phyloP scores from a whole-genome alignment of 1,140 invertebrate genomes.

The Triops longicaudatus region DNA sequence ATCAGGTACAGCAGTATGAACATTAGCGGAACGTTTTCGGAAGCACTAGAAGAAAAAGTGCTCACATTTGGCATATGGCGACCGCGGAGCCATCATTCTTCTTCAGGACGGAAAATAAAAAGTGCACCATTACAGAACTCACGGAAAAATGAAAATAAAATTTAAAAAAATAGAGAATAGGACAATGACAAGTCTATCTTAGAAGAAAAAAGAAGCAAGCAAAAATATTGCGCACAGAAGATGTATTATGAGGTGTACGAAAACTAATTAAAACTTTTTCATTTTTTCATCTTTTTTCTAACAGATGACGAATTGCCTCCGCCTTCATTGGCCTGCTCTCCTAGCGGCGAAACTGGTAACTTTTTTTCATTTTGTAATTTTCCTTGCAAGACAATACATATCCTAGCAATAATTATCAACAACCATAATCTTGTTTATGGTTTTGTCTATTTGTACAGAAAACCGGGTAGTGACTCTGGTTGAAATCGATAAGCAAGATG shows the following conservation, averaged over 20 bases:
- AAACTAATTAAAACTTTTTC: not conserved
- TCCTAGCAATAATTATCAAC: too few species aligned
- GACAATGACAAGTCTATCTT: not conserved
- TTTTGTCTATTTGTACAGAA: not conserved
- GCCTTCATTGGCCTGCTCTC: not conserved
- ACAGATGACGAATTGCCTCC: not conserved
- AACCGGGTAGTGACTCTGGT: constrained; percentile 10
- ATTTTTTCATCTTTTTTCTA: not conserved
- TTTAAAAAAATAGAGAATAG: not conserved
- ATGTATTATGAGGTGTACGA: not conserved
- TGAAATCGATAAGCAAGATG: constrained; percentile 8
- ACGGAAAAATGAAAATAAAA: not conserved
- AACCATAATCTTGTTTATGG: not conserved
- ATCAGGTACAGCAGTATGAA: not conserved
- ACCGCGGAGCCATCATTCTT: not conserved
- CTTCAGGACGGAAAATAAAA: not conserved
- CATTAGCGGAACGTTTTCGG: not conserved
- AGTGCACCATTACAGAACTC: not conserved
- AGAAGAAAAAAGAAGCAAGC: too few species aligned
- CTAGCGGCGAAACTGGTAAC: not conserved
- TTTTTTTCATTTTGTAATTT: not conserved
- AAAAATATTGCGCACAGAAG: too few species aligned
- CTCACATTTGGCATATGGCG: constrained; percentile 6
- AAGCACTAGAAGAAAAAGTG: not conserved
- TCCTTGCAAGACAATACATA: too few species aligned